These are phyloP conservation scores for Daktulosphaira vitifoliae DNA, from an alignment of 1,140 invertebrate species.

Conservation along the genomic window DNA sequence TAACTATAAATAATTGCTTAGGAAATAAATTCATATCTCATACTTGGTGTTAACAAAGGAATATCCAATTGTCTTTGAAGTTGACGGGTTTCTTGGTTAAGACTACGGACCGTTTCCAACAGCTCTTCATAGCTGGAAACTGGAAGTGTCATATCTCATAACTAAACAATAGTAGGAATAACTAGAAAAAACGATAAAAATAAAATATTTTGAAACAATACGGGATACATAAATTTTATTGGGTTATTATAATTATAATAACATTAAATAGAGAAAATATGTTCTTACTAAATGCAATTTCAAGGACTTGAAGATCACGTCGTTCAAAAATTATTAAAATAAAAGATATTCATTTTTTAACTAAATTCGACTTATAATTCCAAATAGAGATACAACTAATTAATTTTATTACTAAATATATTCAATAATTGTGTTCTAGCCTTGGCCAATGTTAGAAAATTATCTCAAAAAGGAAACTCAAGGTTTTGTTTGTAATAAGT, in stretches of 20 bases:
- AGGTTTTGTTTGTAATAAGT: conserved; percentile 15
- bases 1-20: background rate
- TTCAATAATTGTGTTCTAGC: too few relatives aligned
- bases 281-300: background rate
- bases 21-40: background rate
- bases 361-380: conserved; percentile 1
- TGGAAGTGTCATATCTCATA: conserved; percentile 46
- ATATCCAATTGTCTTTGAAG: conserved; percentile 39
- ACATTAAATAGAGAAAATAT: background rate
- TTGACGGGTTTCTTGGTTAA: conserved; percentile 46
- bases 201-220: background rate
- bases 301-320: conserved; percentile 12
- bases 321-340: background rate
- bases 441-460: too few relatives aligned
- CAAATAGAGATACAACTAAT: too few relatives aligned
- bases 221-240: background rate
- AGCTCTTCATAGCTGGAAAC: conserved; percentile 50
- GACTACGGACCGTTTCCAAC: conserved; percentile 46
- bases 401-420: too few relatives aligned
- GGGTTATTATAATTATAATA: background rate
- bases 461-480: background rate
- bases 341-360: background rate
- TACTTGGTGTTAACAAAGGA: conserved; percentile 26
- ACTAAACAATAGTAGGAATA: conserved; percentile 14
- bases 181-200: background rate